Evolutionary conservation across 2,888 invertebrate genomes (phyloP).

Genomic region (Malthinus flaveolus): DNA sequence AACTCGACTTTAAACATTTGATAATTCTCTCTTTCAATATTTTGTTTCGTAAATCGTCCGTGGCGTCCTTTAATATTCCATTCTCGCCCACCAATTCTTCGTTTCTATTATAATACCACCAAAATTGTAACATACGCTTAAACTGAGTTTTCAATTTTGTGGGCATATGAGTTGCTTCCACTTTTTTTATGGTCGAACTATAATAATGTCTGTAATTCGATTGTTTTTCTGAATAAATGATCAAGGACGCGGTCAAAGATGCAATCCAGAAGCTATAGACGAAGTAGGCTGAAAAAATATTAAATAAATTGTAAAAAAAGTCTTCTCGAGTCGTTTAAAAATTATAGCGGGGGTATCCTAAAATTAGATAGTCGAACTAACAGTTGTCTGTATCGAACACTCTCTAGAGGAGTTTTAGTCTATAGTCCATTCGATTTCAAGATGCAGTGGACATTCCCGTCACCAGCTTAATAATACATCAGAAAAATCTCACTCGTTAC

Average conservation of each 20-base stretch:
- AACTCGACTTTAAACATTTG: slow-evolving; percentile 16
- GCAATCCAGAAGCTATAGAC: slow-evolving; percentile 23
- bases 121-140: slow-evolving; percentile 57
- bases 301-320: too few species aligned
- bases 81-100: slow-evolving; percentile 23
- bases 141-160: slow-evolving; percentile 54
- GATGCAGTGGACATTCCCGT: too few species aligned
- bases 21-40: slow-evolving; percentile 23
- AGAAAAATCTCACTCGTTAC: too few species aligned
- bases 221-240: slow-evolving; percentile 16
- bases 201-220: slow-evolving; percentile 55
- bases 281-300: slow-evolving; percentile 19
- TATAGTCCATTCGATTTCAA: too few species aligned
- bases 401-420: too few species aligned
- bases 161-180: slow-evolving; percentile 58
- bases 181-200: slow-evolving; percentile 57
- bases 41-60: slow-evolving; percentile 26
- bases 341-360: too few species aligned
- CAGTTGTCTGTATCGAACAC: too few species aligned
- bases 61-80: slow-evolving; percentile 25
- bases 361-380: too few species aligned
- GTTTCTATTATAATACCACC: slow-evolving; percentile 59
- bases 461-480: too few species aligned
- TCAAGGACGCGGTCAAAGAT: slow-evolving; percentile 23
- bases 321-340: too few species aligned